Base-by-base conservation (phyloP, 2,888 invertebrate genomes). In the Cordilura impudica region DNA sequence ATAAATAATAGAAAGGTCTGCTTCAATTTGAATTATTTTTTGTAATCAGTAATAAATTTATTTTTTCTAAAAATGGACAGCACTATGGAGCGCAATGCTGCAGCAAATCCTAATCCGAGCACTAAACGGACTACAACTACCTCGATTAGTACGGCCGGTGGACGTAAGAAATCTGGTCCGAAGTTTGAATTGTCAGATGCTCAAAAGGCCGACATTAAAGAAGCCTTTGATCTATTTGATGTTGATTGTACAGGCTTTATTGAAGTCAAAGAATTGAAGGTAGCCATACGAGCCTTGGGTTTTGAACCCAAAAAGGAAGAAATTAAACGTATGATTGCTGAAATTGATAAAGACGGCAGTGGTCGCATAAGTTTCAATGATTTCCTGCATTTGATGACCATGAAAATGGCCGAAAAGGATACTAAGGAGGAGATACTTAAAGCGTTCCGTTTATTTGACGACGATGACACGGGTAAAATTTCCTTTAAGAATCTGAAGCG, bases 241-340 rank as follows among this genome's bases (percentile, higher is more conserved):
- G 94, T 94, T 6, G 96, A 97, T 88, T 95, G 94, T 19, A 94
- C 94, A 53, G 98, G 98, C 2, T 93, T 94, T 87, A 97, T 98
- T 84, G 96, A 97, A 86, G 94, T 95, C 0, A 97, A 97, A 89
- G 97, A 98, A 88, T 90, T 98, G 14, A 98, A 98, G 91, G 97
- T 98, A 19, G 98, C 98, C 1, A 96, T 99, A 85, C 91, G 98
- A 82, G 98, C 99, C 0, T 91, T 99, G 12, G 99, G 99, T 0
- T 98, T 98, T 91, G 99, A 99, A 88, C 98, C 98, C 0, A 96
- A 97, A 86, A 98, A 98, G 88, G 98, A 98, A 88, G 98, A 99
- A 91, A 96, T 99, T 18, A 98, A 98, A 89, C 96, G 96, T 87
- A 95, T 99, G 93, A 94, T 96, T 82, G 93, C 95, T 2, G 96